phyloP scores from a whole-genome alignment of 1,140 invertebrate species.

The Zaprionus tsacasi region DNA sequence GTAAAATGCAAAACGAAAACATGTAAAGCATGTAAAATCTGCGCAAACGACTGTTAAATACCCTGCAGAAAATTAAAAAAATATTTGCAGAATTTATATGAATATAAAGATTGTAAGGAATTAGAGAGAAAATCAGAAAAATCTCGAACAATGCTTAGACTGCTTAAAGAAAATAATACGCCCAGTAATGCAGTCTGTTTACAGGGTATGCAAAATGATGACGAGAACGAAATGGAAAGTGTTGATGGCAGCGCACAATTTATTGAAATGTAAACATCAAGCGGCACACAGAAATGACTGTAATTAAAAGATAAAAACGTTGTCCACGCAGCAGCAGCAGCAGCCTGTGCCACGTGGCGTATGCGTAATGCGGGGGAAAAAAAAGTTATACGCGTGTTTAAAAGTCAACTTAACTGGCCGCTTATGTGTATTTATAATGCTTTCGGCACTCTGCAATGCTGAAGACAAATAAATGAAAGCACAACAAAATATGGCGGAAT shows the following conservation, averaged over 20 bases:
- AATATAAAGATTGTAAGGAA: too few species aligned
- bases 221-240: slow-evolving; percentile 22
- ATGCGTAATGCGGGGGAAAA: slow-evolving; percentile 44
- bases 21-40: not conserved
- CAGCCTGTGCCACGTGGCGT: slow-evolving; percentile 39
- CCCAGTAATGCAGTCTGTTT: not conserved
- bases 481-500: slow-evolving; percentile 4
- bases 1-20: not conserved
- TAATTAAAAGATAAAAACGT: slow-evolving; percentile 73
- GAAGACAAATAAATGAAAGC: slow-evolving; percentile 42
- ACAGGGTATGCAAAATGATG: slow-evolving; percentile 32
- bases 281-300: slow-evolving; percentile 58
- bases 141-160: too few species aligned
- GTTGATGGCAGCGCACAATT: slow-evolving; percentile 65
- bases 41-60: not conserved
- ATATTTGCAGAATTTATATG: too few species aligned
- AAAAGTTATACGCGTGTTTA: slow-evolving; percentile 6
- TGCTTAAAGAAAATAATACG: not conserved
- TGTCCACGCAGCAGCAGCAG: slow-evolving; percentile 22
- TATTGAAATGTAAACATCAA: slow-evolving; percentile 80
- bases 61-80: not conserved
- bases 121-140: too few species aligned
- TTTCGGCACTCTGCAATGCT: too few species aligned
- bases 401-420: slow-evolving; percentile 49
- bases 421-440: slow-evolving; percentile 23